A percentile compares a stretch with the other conserved stretches of the same genome.
Conservation (phyloP, 2,113 vertebrate genomes). For the Microtus richardsoni region DNA sequence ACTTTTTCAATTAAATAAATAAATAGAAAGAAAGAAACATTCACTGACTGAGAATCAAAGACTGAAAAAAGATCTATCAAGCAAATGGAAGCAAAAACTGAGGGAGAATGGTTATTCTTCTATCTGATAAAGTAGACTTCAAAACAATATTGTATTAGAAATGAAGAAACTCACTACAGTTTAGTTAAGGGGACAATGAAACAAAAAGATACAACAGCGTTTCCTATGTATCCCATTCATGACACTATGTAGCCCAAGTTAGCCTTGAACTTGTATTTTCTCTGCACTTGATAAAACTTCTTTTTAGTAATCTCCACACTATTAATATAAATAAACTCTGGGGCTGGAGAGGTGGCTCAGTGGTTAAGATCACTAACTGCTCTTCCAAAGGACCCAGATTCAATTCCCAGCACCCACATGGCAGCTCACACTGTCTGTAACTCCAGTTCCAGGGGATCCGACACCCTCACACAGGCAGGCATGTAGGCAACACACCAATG, state of each 20-base stretch:
- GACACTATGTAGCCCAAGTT: neutral
- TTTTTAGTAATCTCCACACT: conserved; percentile 5
- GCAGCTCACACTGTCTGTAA: neutral
- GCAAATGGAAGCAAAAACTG: neutral
- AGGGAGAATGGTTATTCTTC: neutral
- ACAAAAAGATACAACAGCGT: neutral
- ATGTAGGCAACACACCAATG: neutral
- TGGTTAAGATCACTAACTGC: neutral
- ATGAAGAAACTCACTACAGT: neutral
- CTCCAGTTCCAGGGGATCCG: neutral
- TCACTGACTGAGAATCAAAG: neutral
- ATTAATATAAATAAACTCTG: neutral
- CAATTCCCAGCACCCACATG: neutral
- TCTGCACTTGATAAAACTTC: neutral
- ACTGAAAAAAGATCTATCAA: neutral
- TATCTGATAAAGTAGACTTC: neutral
- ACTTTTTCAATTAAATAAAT: no score
- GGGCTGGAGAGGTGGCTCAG: neutral
- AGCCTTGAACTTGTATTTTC: neutral
- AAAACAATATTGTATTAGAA: neutral
- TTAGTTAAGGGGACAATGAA: neutral
- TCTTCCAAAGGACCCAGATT: neutral
- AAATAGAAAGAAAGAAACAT: neutral
- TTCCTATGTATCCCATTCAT: no score
- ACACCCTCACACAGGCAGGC: neutral